Base-by-base conservation (phyloP, 2,888 invertebrate species). In the Bedellia somnulentella region DNA sequence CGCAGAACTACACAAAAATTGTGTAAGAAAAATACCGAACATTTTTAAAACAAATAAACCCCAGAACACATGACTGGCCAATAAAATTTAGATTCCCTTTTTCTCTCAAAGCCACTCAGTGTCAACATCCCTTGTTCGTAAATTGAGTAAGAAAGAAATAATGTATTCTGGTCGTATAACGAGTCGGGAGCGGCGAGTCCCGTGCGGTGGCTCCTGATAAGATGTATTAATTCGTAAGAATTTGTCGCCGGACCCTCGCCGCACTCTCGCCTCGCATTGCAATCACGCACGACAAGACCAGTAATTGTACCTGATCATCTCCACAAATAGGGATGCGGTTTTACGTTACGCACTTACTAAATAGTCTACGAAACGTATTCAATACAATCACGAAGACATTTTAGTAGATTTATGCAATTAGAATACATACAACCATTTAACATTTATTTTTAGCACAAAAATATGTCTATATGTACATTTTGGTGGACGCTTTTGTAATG, bases 141-240 rank as follows among this genome's bases (percentile, higher is more conserved):
- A 57, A 55, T 57, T 50, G 50, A 44, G 46, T 56, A 53, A 54
- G 49, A 44, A 45, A 41, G 48, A 47, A 46, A 49, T 52, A 57
- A 71, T 75, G 67, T 66, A 75, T 75, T 75, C 75, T 42, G 45
- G 45, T 52, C 70, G 68, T 67, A 70, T 62, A 67, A 67, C 53
- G 32, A 15, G 31, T 35, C 40, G 44, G 43, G 5, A 18, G 52
- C 52, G 57, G 13, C 6, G 24, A 6, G 9, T 10, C 24, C 11
- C 9, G 18, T 59, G 56, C 52, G 52, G 51, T 47, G 56, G 49
- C 49, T 53, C 46, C 49, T 46, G 54, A 57, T 59, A 64, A 64
- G 73, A 71, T 70, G 73, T 75, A 75, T 75, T 75, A 73, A 75
- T 75, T 75, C 73, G 75, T 68, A 66, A 61, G 71, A 73, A 73